phyloP scores from a whole-genome alignment of 2,888 invertebrate genomes.

The Lepidochrysops patricia region DNA sequence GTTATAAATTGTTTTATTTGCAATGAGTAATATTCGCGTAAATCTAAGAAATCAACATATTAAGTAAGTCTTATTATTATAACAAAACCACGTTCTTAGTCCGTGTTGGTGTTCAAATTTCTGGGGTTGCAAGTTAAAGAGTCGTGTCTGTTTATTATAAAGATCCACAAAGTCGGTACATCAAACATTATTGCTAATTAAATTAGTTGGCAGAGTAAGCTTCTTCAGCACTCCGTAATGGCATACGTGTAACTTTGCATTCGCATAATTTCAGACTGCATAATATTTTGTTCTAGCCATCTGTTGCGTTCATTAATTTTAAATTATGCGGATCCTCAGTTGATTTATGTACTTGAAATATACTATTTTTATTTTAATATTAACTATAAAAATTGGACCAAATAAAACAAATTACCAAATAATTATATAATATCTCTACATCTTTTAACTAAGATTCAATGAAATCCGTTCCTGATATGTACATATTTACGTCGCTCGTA shows the following conservation, averaged over 20 bases:
- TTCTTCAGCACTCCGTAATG: constrained; percentile 26
- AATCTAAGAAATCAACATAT: no score
- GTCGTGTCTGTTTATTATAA: not conserved
- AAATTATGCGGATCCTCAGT: not conserved
- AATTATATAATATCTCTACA: not conserved
- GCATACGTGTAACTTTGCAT: constrained; percentile 22
- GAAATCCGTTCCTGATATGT: no score
- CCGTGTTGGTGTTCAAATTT: not conserved
- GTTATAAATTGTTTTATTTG: no score
- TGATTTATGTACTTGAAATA: not conserved
- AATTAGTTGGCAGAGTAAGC: constrained; percentile 33
- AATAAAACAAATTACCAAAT: no score
- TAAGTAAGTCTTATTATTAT: no score
- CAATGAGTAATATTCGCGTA: no score
- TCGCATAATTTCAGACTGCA: constrained; percentile 18
- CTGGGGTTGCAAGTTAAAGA: not conserved
- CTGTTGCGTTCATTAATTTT: constrained; percentile 7
- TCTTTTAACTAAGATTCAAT: no score
- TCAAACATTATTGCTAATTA: constrained; percentile 32
- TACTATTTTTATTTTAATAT: no score
- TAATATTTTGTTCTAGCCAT: constrained; percentile 10
- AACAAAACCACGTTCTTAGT: no score
- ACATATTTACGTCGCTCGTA: no score
- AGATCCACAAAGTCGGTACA: constrained; percentile 19
- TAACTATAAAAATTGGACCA: no score